A percentile compares a stretch with the other conserved stretches of the same genome.
phyloP scores from a whole-genome alignment of 2,888 invertebrate genomes.

The Sericinus montela region DNA sequence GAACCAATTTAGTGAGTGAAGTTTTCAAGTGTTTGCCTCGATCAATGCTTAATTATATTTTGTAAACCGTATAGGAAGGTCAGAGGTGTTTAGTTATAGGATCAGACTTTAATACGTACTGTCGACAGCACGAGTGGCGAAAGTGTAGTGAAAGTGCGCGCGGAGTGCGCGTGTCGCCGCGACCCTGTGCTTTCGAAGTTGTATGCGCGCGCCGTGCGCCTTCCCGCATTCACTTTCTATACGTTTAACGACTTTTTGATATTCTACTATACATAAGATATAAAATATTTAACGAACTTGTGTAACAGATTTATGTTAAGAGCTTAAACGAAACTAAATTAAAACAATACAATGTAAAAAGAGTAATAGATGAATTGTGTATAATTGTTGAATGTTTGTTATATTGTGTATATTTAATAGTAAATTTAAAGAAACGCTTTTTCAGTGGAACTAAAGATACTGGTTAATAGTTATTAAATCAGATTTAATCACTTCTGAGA shows the following conservation, averaged over 20 bases:
- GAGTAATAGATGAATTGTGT: too few relatives aligned
- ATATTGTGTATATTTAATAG: too few relatives aligned
- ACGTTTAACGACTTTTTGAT: background rate
- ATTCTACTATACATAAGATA: background rate
- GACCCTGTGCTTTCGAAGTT: background rate
- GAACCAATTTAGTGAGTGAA: conserved; percentile 1
- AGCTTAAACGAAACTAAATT: too few relatives aligned
- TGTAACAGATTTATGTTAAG: too few relatives aligned
- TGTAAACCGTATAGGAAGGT: background rate
- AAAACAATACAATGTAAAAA: too few relatives aligned
- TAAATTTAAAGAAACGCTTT: too few relatives aligned
- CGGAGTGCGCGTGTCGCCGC: background rate
- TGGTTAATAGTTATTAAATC: too few relatives aligned
- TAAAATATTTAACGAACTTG: too few relatives aligned
- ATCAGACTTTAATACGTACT: background rate
- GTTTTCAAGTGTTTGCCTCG: background rate
- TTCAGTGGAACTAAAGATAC: too few relatives aligned
- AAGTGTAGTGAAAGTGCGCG: conserved; percentile 3
- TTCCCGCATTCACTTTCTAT: background rate
- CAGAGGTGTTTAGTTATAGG: background rate
- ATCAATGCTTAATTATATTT: background rate
- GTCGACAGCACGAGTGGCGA: background rate
- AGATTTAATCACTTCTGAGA: too few relatives aligned
- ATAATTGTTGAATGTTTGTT: too few relatives aligned
- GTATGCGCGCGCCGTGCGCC: background rate